Evolutionary conservation across 2,888 invertebrate genomes (phyloP).

Genomic region (Adelphocoris suturalis): DNA sequence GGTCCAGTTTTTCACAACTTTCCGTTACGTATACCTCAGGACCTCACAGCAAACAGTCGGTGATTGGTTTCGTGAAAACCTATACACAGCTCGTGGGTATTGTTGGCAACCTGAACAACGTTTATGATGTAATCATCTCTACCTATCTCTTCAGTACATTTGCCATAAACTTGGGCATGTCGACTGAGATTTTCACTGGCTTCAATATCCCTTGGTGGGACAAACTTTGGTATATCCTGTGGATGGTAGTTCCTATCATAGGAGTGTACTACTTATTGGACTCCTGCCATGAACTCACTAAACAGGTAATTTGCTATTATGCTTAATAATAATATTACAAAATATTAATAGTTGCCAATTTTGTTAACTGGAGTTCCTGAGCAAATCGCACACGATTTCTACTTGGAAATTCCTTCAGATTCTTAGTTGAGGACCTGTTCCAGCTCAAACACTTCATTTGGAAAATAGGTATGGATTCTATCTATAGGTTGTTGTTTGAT

Average conservation of each 20-base stretch:
- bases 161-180: neutral
- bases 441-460: no score
- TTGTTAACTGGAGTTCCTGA: no score
- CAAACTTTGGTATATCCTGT: neutral
- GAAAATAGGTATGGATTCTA: no score
- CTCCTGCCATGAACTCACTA: neutral
- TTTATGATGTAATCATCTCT: neutral
- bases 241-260: neutral
- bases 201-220: neutral
- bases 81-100: neutral
- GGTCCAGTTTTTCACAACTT: neutral
- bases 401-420: no score
- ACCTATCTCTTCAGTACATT: neutral
- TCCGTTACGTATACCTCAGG: neutral
- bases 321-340: no score
- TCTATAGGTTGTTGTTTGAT: no score
- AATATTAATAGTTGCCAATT: no score
- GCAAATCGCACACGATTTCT: no score
- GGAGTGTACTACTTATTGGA: neutral
- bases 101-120: neutral
- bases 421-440: no score
- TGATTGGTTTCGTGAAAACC: neutral
- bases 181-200: neutral
- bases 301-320: neutral
- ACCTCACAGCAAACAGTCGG: neutral